phyloP scores from a whole-genome alignment of 2,888 invertebrate species.

The Seira ritae region DNA sequence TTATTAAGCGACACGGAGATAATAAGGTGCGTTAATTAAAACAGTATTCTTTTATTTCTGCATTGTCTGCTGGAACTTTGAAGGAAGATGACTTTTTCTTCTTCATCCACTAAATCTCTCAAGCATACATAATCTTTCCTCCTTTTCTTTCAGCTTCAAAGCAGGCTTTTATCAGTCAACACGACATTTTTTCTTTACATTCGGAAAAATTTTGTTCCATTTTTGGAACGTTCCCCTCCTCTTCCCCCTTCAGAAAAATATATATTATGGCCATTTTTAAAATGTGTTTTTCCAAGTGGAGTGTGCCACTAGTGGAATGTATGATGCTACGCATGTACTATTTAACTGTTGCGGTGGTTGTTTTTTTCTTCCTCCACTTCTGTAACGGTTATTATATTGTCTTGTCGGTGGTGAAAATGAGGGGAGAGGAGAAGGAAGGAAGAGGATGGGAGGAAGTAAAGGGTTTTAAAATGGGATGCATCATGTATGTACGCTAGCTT shows the following conservation, averaged over 20 bases:
- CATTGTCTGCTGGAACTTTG: too few species aligned
- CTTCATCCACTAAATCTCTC: too few species aligned
- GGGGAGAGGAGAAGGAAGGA: too few species aligned
- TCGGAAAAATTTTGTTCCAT: too few species aligned
- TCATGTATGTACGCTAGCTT: neutral
- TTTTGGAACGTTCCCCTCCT: constrained; percentile 41
- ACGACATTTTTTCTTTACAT: too few species aligned
- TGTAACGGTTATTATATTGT: too few species aligned
- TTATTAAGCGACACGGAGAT: neutral
- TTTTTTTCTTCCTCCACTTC: constrained; percentile 1
- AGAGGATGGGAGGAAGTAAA: too few species aligned
- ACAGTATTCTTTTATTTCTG: too few species aligned
- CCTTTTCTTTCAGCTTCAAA: neutral
- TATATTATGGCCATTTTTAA: too few species aligned
- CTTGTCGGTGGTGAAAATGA: too few species aligned
- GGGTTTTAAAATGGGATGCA: neutral
- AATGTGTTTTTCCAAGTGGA: constrained; percentile 42
- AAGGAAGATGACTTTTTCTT: neutral
- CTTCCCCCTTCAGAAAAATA: constrained; percentile 17
- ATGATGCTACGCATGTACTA: too few species aligned
- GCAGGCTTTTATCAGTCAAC: constrained; percentile 57
- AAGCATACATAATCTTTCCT: too few species aligned
- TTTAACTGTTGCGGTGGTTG: constrained; percentile 38
- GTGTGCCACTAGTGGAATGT: constrained; percentile 53
- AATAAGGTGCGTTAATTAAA: neutral